A percentile compares a stretch with the other conserved stretches of the same genome.
These are phyloP conservation scores for Colostygia pectinataria DNA, from an alignment of 2,888 invertebrate species.

Conservation along the genomic window DNA sequence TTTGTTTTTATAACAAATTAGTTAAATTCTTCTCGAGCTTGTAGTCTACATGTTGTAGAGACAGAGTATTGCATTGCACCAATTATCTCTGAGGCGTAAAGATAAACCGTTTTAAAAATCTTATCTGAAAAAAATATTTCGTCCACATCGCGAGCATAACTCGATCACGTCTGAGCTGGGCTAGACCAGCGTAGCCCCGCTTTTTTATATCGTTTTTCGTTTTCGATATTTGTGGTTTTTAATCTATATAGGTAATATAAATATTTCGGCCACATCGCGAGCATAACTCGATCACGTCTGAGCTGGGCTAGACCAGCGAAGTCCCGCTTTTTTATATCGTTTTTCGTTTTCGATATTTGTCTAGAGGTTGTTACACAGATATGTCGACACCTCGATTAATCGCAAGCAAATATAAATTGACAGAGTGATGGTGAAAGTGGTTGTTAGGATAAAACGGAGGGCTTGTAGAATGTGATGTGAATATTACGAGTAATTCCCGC, in stretches of 20 bases:
- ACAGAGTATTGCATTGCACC: too few species aligned
- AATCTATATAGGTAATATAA: too few species aligned
- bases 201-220: neutral
- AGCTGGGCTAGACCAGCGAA: too few species aligned
- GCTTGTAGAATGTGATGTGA: conserved; percentile 68
- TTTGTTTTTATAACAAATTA: too few species aligned
- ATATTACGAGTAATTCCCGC: conserved; percentile 56
- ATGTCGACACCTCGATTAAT: conserved; percentile 60
- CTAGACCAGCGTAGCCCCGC: too few species aligned
- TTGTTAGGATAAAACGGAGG: conserved; percentile 69
- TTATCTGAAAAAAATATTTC: too few species aligned
- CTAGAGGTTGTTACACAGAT: conserved; percentile 34
- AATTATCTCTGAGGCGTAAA: too few species aligned
- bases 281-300: neutral
- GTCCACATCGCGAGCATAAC: neutral
- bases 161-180: too few species aligned
- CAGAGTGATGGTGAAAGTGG: conserved; percentile 71
- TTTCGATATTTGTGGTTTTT: neutral
- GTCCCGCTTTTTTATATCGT: neutral
- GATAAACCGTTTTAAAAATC: too few species aligned
- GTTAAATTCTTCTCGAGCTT: too few species aligned
- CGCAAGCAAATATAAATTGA: conserved; percentile 79
- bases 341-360: conserved; percentile 8
- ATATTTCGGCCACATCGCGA: neutral
- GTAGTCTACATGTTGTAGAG: too few species aligned